phyloP scores from a whole-genome alignment of 2,113 vertebrate genomes.

The Propithecus coquereli region DNA sequence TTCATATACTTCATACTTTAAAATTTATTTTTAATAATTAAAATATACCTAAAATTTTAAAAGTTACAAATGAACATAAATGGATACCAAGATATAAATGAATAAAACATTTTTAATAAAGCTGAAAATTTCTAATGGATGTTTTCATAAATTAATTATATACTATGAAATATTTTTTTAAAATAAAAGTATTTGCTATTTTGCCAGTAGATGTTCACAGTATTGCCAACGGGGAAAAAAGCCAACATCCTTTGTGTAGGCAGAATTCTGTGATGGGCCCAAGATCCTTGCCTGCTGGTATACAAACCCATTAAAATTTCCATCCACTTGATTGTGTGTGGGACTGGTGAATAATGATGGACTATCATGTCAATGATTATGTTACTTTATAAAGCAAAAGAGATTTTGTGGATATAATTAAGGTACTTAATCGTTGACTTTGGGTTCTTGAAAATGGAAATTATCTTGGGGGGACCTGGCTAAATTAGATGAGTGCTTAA shows the following conservation, averaged over 20 bases:
- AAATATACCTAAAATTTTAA: background rate
- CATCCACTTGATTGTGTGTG: background rate
- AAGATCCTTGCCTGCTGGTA: fast-evolving
- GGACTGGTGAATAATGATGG: no score
- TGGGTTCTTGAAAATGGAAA: background rate
- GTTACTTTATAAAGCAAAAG: background rate
- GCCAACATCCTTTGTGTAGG: background rate
- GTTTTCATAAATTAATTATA: background rate
- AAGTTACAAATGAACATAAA: background rate
- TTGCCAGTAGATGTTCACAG: background rate
- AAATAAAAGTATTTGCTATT: background rate
- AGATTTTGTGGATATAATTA: background rate
- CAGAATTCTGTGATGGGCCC: background rate
- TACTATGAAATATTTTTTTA: background rate
- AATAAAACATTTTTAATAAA: background rate
- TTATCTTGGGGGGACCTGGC: background rate
- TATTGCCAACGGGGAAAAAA: background rate
- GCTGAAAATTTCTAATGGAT: background rate
- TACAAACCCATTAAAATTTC: background rate
- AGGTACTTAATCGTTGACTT: background rate
- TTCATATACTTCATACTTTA: background rate
- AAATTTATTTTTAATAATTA: background rate
- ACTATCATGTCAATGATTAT: no score
- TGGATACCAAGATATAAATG: background rate
- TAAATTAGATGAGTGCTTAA: background rate